Evolutionary conservation across 2,888 invertebrate species (phyloP).

Genomic region (Atethmia centrago): DNA sequence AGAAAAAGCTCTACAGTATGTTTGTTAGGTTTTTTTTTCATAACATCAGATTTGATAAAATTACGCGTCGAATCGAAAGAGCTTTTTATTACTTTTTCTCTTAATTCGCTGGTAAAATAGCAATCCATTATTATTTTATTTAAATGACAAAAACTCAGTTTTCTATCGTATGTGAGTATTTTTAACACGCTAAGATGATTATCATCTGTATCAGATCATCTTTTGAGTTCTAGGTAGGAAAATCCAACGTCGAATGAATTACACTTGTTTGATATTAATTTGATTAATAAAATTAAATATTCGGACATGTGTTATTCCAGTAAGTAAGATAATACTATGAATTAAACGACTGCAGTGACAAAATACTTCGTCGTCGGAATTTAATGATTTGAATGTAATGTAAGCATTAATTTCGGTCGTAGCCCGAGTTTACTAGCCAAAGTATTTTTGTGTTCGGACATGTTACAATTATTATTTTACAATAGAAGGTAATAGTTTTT

Average conservation of each 20-base stretch:
- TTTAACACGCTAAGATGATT: not conserved
- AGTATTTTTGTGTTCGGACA: not conserved
- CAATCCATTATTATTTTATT: not conserved
- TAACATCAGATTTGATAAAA: not conserved
- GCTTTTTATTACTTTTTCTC: not conserved
- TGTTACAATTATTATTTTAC: not conserved
- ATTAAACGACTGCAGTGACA: not conserved
- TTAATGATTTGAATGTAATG: not conserved
- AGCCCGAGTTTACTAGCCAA: not conserved
- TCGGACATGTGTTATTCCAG: not conserved
- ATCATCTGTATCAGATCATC: not conserved
- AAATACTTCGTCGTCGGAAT: not conserved
- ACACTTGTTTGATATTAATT: not conserved
- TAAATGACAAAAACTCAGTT: not conserved
- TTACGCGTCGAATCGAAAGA: not conserved
- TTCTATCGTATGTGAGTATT: not conserved
- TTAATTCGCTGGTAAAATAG: not conserved
- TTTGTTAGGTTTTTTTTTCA: not conserved
- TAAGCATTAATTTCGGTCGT: not conserved
- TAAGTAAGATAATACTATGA: not conserved
- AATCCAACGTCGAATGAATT: not conserved
- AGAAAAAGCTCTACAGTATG: not conserved
- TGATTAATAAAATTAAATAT: not conserved
- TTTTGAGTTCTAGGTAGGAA: rapidly evolving
- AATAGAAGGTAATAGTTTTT: not conserved